These are phyloP conservation scores for Eristalis tenax DNA, from an alignment of 2,888 invertebrate genomes.

Conservation along the genomic window DNA sequence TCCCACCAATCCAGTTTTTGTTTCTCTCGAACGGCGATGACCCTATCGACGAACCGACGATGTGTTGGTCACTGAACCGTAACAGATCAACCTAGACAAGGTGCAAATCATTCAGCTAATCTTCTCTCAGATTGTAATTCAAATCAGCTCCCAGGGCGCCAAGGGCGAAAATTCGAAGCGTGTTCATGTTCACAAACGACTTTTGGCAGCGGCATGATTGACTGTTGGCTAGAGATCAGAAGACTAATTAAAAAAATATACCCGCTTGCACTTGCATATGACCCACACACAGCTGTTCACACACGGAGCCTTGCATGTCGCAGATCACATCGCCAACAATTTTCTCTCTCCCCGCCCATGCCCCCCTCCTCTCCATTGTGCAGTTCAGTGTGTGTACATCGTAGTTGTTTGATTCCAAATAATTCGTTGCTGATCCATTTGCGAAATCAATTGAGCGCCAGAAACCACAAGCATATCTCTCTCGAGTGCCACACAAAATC, in stretches of 20 bases:
- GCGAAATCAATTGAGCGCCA: conserved; percentile 41
- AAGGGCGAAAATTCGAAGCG: not conserved
- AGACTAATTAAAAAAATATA: conserved; percentile 21
- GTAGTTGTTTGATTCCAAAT: conserved; percentile 38
- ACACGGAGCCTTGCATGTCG: not conserved
- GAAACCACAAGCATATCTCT: conserved; percentile 8
- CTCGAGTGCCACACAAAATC: conserved; percentile 11
- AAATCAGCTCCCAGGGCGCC: too few species aligned
- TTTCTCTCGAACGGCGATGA: not conserved
- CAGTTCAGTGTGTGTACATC: not conserved
- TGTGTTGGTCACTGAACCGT: not conserved
- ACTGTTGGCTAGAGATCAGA: not conserved
- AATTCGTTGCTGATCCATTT: conserved; percentile 47
- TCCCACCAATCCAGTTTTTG: not conserved
- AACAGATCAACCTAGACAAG: not conserved
- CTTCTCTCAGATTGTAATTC: not conserved
- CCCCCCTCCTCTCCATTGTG: not conserved
- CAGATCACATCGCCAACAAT: conserved; percentile 4
- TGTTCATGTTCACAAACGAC: not conserved
- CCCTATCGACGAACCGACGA: not conserved
- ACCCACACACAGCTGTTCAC: conserved; percentile 4
- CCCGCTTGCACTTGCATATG: conserved; percentile 3
- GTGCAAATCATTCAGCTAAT: not conserved
- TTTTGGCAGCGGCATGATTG: not conserved
- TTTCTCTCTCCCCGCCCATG: not conserved